These are phyloP conservation scores for Balaenoptera acutorostrata DNA, from an alignment of 2,113 vertebrate species.

Conservation along the genomic window DNA sequence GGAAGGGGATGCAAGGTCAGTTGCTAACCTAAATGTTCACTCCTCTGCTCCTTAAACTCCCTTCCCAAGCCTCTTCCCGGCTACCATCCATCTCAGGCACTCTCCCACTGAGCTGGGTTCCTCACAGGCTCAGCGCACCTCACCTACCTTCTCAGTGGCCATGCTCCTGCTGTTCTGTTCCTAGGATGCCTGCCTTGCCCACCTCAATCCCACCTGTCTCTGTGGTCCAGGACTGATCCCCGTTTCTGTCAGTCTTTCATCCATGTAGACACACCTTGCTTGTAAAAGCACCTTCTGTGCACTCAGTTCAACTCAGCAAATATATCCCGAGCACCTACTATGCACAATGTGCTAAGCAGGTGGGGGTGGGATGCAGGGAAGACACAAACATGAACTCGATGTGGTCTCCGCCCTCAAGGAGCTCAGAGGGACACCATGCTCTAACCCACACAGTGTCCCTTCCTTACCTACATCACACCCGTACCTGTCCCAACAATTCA, in stretches of 20 bases:
- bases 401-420: neutral
- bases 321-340: neutral
- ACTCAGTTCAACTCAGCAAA: neutral
- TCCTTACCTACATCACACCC: neutral
- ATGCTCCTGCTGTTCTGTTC: neutral
- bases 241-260: neutral
- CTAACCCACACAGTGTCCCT: neutral
- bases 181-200: neutral
- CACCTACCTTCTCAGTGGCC: neutral
- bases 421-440: neutral
- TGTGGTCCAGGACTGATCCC: neutral
- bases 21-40: neutral
- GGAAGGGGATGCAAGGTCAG: neutral
- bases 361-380: too few species aligned
- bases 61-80: neutral
- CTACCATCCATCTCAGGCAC: neutral
- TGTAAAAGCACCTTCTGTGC: neutral
- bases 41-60: neutral
- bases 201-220: neutral
- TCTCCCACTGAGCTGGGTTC: neutral
- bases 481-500: neutral
- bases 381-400: neutral
- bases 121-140: neutral
- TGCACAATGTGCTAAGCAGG: neutral
- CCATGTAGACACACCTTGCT: neutral